Evolutionary conservation across 2,113 vertebrate species (phyloP).

Genomic region (Bos javanicus): DNA sequence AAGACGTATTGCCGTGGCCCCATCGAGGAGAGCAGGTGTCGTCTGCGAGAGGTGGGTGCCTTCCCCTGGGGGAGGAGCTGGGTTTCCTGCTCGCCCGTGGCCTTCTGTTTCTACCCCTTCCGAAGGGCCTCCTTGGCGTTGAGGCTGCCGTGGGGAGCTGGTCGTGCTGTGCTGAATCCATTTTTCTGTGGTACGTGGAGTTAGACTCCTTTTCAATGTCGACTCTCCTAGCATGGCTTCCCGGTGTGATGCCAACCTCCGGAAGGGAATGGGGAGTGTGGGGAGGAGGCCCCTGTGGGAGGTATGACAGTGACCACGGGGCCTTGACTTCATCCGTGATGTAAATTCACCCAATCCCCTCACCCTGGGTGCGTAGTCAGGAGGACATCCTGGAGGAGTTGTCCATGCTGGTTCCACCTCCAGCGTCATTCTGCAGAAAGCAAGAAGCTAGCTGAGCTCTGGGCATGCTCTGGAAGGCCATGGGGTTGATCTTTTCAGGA

Average conservation of each 20-base stretch:
- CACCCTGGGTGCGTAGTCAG: accelerated
- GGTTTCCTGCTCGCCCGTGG: accelerated
- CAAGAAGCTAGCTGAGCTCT: background rate
- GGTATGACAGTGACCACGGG: background rate
- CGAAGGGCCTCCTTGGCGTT: accelerated
- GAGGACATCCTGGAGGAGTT: background rate
- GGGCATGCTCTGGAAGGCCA: accelerated
- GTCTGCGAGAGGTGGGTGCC: background rate
- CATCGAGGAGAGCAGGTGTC: accelerated
- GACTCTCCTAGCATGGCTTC: background rate
- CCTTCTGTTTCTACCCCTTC: background rate
- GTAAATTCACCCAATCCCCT: background rate
- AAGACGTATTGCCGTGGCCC: accelerated
- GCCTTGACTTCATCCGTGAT: background rate
- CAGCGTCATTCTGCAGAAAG: background rate
- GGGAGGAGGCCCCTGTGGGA: background rate
- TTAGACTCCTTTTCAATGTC: background rate
- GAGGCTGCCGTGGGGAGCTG: background rate
- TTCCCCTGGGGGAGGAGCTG: accelerated
- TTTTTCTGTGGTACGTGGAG: accelerated
- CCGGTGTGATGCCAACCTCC: background rate
- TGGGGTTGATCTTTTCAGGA: background rate
- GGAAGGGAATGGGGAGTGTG: background rate
- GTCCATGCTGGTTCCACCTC: background rate
- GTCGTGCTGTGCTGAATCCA: background rate